Evolutionary conservation across 2,113 vertebrate species (phyloP).

Genomic region (Zootoca vivipara): DNA sequence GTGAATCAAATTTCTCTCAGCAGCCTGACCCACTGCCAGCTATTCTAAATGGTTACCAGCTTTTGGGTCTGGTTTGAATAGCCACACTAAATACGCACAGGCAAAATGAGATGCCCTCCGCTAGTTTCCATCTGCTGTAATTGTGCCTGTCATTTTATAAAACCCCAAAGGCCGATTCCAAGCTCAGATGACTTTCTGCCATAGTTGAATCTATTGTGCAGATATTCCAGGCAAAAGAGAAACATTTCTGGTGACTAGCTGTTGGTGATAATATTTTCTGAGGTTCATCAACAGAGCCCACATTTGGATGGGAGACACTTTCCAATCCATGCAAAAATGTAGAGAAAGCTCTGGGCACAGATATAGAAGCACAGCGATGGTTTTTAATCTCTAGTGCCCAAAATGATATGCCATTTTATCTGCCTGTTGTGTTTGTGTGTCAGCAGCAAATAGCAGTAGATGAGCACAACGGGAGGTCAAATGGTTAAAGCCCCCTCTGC

Average conservation of each 20-base stretch:
- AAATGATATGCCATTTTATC: neutral
- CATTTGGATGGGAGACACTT: neutral
- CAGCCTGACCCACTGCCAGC: neutral
- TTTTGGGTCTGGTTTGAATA: neutral
- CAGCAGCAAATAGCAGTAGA: too few relatives aligned
- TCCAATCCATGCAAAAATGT: neutral
- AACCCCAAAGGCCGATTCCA: neutral
- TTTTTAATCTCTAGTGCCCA: neutral
- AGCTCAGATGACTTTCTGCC: neutral
- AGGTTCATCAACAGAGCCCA: slow-evolving; percentile 1
- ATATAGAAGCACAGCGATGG: neutral
- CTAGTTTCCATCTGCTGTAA: neutral
- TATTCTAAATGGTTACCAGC: neutral
- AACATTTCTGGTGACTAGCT: neutral
- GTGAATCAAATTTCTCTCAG: too few relatives aligned
- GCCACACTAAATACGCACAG: neutral
- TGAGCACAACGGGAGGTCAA: too few relatives aligned
- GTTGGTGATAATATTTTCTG: neutral
- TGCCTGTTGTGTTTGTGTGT: neutral
- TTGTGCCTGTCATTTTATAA: neutral
- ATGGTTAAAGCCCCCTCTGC: too few relatives aligned
- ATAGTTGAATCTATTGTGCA: neutral
- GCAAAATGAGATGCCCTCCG: neutral
- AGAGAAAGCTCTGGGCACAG: neutral
- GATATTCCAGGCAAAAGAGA: neutral